Percentiles rank a stretch among this genome's conserved stretches.
phyloP scores from a whole-genome alignment of 2,113 vertebrate species.

The Sander lucioperca region DNA sequence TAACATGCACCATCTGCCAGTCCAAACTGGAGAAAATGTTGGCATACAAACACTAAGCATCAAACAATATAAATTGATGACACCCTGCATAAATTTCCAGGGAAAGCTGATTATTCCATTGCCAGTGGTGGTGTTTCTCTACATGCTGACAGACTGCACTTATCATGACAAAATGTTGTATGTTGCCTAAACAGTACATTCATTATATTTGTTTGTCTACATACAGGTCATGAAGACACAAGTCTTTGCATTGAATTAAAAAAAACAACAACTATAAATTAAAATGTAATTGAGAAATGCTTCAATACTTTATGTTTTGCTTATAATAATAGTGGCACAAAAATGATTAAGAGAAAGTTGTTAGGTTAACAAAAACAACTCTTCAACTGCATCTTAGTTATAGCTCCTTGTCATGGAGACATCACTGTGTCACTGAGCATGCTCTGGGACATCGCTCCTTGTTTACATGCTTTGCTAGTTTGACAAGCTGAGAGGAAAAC shows the following conservation, averaged over 20 bases:
- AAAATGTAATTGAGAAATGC: background rate
- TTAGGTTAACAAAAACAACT: background rate
- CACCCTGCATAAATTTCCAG: constrained; percentile 5
- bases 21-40: constrained; percentile 33
- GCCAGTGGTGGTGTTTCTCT: constrained; percentile 9
- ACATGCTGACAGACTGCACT: constrained; percentile 6
- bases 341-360: background rate
- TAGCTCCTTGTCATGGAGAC: constrained; percentile 11
- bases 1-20: constrained; percentile 45
- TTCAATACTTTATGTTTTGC: background rate
- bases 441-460: constrained; percentile 9
- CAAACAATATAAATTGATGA: constrained; percentile 42
- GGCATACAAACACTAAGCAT: constrained; percentile 33
- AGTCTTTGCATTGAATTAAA: background rate
- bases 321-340: background rate
- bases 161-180: constrained; percentile 12
- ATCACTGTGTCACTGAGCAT: constrained; percentile 24
- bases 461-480: constrained; percentile 39
- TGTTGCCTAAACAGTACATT: constrained; percentile 3
- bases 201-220: background rate
- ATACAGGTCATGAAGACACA: background rate
- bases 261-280: background rate
- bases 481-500: constrained; percentile 49
- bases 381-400: background rate
- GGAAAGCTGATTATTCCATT: constrained; percentile 17